phyloP scores from a whole-genome alignment of 2,113 vertebrate genomes.

The Xiphophorus hellerii region DNA sequence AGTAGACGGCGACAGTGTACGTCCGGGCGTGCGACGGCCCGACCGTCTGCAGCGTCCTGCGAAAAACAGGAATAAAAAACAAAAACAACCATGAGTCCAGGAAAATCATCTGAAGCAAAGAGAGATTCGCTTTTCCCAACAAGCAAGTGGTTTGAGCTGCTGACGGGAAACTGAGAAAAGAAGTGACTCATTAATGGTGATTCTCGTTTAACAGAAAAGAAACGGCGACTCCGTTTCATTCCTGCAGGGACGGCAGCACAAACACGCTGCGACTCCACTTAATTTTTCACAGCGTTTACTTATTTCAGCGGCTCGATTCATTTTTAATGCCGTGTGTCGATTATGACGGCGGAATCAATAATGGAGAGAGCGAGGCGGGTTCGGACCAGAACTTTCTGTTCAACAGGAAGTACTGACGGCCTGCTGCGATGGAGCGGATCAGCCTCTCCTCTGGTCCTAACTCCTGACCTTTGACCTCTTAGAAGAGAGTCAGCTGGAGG shows the following conservation, averaged over 20 bases:
- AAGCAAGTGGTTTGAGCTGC: constrained; percentile 14
- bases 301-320: constrained; percentile 73
- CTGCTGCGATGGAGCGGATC: no score
- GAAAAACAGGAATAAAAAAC: constrained; percentile 21
- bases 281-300: constrained; percentile 80
- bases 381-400: no score
- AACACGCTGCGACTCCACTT: constrained; percentile 62
- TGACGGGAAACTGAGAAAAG: constrained; percentile 14
- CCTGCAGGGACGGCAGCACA: constrained; percentile 64
- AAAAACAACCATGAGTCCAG: background rate
- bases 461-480: no score
- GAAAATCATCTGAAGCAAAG: constrained; percentile 43
- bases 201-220: constrained; percentile 23
- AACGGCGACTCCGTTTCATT: constrained; percentile 11
- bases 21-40: constrained; percentile 96
- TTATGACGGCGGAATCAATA: constrained; percentile 74
- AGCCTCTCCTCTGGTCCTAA: no score
- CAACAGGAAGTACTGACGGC: no score
- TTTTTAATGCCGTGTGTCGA: constrained; percentile 77
- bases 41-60: constrained; percentile 96
- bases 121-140: constrained; percentile 19
- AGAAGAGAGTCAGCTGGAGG: no score
- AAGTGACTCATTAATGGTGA: constrained; percentile 29
- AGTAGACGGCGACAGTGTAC: constrained; percentile 98
- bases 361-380: constrained; percentile 44